Conservation (phyloP, 2,797 vertebrate species). For the Urosaurus nigricauda region DNA sequence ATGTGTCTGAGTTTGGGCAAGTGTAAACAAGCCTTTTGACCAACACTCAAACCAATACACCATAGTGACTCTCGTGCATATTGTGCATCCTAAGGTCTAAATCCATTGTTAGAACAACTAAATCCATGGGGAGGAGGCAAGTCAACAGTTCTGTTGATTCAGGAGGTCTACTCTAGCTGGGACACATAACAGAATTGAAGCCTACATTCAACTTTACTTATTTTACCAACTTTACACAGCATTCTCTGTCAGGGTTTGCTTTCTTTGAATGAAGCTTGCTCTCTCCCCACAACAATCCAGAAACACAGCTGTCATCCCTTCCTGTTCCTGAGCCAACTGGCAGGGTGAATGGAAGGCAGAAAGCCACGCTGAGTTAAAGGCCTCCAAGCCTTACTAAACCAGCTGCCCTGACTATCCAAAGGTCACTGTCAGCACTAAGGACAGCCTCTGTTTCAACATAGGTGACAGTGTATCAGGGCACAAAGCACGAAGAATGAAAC, state of each 20-base stretch:
- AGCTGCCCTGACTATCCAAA: slow-evolving; percentile 68
- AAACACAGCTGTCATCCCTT: slow-evolving; percentile 66
- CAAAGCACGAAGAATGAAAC: slow-evolving; percentile 2
- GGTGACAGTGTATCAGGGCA: background rate
- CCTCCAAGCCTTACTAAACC: slow-evolving; percentile 65
- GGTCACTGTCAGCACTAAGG: slow-evolving; percentile 53
- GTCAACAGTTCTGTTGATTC: too few species aligned
- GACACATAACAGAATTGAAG: too few species aligned
- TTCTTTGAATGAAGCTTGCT: slow-evolving; percentile 59
- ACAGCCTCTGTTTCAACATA: slow-evolving; percentile 37
- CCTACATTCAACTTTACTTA: slow-evolving; percentile 7
- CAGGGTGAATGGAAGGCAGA: slow-evolving; percentile 52
- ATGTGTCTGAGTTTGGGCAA: too few species aligned
- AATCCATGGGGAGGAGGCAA: too few species aligned
- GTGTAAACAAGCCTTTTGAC: too few species aligned
- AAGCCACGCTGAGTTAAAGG: slow-evolving; percentile 55
- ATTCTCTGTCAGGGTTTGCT: slow-evolving; percentile 64
- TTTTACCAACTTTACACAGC: slow-evolving; percentile 68
- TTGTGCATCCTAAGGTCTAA: too few species aligned
- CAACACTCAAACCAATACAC: too few species aligned
- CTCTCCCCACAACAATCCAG: slow-evolving; percentile 53
- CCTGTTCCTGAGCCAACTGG: slow-evolving; percentile 71
- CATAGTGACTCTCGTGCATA: too few species aligned
- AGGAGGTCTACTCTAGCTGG: too few species aligned
- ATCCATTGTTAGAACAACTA: too few species aligned